Percentiles rank a stretch among this genome's conserved stretches.
phyloP scores from a whole-genome alignment of 2,797 vertebrate species.

The Pyrocephalus nanus region DNA sequence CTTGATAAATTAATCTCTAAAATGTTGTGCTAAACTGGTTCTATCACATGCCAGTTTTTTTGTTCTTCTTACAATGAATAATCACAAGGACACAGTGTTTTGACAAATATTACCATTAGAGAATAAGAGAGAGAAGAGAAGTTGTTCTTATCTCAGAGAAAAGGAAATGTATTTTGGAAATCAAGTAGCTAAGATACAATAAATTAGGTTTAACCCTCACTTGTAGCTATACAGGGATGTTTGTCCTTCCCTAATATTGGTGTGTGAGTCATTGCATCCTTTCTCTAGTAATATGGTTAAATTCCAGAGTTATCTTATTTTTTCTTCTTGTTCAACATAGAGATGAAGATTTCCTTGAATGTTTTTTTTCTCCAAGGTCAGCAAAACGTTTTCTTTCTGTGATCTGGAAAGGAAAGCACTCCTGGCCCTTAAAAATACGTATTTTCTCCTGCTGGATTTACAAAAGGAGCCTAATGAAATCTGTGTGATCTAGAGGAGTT shows the following conservation, averaged over 20 bases:
- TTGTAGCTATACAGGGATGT: neutral
- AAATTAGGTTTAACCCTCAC: slow-evolving; percentile 5
- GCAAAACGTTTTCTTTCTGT: slow-evolving; percentile 13
- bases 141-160: slow-evolving; percentile 26
- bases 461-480: neutral
- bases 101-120: neutral
- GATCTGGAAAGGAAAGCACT: slow-evolving; percentile 11
- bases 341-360: slow-evolving; percentile 7
- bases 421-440: neutral
- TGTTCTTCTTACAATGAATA: neutral
- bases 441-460: neutral
- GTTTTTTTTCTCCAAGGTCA: slow-evolving; percentile 8
- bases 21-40: neutral
- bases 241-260: neutral
- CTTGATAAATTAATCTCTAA: neutral
- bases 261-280: neutral
- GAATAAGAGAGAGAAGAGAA: slow-evolving; percentile 18
- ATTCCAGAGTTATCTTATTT: slow-evolving; percentile 37
- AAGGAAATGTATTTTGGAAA: slow-evolving; percentile 42
- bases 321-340: neutral
- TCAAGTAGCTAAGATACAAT: slow-evolving; percentile 1
- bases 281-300: slow-evolving; percentile 8
- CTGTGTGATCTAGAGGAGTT: neutral
- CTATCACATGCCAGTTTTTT: neutral
- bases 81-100: neutral